Conservation (phyloP, 2,113 vertebrate species). For the Bufo bufo region DNA sequence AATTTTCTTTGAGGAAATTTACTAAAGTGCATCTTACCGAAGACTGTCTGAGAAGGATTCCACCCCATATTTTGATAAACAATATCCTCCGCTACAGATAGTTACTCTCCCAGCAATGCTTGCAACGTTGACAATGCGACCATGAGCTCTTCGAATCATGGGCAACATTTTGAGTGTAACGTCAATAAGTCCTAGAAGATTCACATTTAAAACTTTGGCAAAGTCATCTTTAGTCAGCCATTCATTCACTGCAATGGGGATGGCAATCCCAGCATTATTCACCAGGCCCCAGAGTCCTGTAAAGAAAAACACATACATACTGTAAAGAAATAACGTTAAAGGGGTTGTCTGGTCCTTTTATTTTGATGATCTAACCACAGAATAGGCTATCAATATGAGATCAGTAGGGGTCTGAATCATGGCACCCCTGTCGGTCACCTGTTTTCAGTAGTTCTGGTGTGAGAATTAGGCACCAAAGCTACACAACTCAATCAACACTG, state of each 20-base stretch:
- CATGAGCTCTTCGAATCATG: conserved; percentile 73
- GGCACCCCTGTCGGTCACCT: too few species aligned
- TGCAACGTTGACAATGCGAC: conserved; percentile 78
- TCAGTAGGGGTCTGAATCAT: too few species aligned
- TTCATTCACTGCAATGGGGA: conserved; percentile 68
- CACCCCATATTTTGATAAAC: conserved; percentile 77
- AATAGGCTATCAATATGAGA: too few species aligned
- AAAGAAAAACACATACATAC: background rate
- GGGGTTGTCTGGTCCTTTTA: too few species aligned
- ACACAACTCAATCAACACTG: too few species aligned
- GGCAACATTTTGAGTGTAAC: conserved; percentile 79
- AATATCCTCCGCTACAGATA: conserved; percentile 72
- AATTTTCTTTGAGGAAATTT: too few species aligned
- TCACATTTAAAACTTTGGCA: conserved; percentile 71
- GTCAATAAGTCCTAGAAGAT: conserved; percentile 75
- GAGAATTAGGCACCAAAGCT: too few species aligned
- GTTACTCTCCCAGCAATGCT: conserved; percentile 75
- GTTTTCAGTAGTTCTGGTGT: too few species aligned
- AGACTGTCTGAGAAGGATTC: conserved; percentile 82
- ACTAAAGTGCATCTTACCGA: conserved; percentile 66
- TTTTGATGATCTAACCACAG: too few species aligned
- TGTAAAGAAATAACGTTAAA: background rate
- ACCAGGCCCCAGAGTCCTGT: conserved; percentile 84
- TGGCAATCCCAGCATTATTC: conserved; percentile 77
- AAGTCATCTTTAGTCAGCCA: conserved; percentile 77